Conservation (phyloP, 2,888 invertebrate species). For the Hirtodrosophila alboralis region DNA sequence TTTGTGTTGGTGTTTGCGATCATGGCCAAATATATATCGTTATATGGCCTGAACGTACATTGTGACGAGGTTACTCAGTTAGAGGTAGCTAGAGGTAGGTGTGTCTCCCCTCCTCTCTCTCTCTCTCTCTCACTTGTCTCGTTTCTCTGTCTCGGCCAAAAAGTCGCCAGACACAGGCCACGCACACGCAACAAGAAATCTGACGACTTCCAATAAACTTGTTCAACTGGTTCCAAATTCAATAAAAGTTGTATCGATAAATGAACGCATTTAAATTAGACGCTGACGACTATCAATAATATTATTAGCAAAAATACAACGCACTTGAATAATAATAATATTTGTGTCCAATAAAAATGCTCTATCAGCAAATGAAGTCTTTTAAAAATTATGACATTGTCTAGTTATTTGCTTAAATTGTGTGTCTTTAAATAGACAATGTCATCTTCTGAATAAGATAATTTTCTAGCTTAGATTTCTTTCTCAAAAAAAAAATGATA, state of each 20-base stretch:
- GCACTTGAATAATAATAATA: conserved; percentile 69
- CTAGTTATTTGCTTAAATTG: too few species aligned
- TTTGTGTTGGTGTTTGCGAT: conserved; percentile 58
- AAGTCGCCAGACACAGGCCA: conserved; percentile 49
- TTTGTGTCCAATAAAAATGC: conserved; percentile 8
- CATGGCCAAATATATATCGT: conserved; percentile 69
- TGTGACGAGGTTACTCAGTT: conserved; percentile 48
- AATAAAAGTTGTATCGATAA: conserved; percentile 49
- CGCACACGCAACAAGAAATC: conserved; percentile 32
- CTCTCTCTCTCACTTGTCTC: neutral
- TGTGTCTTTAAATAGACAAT: too few species aligned
- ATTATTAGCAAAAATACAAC: too few species aligned
- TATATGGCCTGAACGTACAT: conserved; percentile 31
- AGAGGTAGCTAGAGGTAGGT: conserved; percentile 40
- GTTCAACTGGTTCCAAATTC: conserved; percentile 42
- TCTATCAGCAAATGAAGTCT: too few species aligned
- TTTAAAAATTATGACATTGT: too few species aligned
- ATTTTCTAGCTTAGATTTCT: too few species aligned
- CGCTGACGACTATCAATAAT: conserved; percentile 33
- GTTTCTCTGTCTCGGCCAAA: conserved; percentile 11
- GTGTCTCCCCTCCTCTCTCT: conserved; percentile 21
- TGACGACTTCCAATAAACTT: conserved; percentile 24
- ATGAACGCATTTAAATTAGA: conserved; percentile 60
- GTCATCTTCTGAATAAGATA: too few species aligned
- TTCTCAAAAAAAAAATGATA: too few species aligned